phyloP scores from a whole-genome alignment of 1,140 invertebrate genomes.

The Neotoxoptera formosana region DNA sequence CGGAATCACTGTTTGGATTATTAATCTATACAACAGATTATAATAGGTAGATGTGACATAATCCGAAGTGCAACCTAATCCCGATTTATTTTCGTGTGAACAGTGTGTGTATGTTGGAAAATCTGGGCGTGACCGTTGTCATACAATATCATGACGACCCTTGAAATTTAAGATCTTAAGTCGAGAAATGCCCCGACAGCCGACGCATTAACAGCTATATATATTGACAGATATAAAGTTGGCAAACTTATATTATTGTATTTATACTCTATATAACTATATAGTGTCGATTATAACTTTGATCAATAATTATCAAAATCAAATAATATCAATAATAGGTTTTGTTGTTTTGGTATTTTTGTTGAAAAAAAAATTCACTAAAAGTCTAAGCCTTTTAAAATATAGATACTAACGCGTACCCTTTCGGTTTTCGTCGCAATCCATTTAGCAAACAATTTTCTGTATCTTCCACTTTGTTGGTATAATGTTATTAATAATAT shows the following conservation, averaged over 20 bases:
- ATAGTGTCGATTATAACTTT: background rate
- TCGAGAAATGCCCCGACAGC: background rate
- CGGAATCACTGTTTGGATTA: background rate
- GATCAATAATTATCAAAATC: background rate
- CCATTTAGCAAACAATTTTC: background rate
- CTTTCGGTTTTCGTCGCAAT: background rate
- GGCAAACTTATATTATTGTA: too few relatives aligned
- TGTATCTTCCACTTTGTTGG: background rate
- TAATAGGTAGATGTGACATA: background rate
- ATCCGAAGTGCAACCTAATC: conserved; percentile 8
- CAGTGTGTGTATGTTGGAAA: background rate
- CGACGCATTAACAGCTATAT: background rate
- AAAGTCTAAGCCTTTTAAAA: background rate
- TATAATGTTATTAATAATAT: background rate
- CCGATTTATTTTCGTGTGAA: conserved; percentile 3
- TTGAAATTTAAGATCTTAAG: background rate
- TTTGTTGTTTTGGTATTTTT: background rate
- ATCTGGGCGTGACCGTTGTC: background rate
- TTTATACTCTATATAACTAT: too few relatives aligned
- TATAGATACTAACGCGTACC: background rate
- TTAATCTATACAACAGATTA: background rate
- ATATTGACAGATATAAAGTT: too few relatives aligned
- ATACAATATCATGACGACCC: background rate
- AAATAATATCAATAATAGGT: background rate
- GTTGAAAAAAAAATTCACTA: background rate